phyloP scores from a whole-genome alignment of 2,888 invertebrate species.

The Pseudolycoriella hygida region DNA sequence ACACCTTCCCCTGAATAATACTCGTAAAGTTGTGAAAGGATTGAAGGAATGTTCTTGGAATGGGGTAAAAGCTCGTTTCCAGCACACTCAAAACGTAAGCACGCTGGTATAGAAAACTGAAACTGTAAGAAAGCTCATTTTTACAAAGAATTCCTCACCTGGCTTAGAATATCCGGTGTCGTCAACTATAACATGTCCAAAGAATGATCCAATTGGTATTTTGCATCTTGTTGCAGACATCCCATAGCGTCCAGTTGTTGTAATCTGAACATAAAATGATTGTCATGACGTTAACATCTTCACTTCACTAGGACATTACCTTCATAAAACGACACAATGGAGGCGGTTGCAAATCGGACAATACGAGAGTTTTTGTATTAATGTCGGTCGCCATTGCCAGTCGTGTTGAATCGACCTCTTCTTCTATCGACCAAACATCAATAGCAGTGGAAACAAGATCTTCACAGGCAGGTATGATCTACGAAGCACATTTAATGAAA shows the following conservation, averaged over 20 bases:
- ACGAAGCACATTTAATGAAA: not conserved
- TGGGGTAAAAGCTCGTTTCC: no score
- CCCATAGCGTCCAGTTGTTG: slow-evolving; percentile 79
- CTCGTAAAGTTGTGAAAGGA: no score
- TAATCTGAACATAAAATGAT: slow-evolving; percentile 41
- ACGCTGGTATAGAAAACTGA: no score
- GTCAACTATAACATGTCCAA: slow-evolving; percentile 70
- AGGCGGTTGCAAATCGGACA: slow-evolving; percentile 80
- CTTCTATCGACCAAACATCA: slow-evolving; percentile 77
- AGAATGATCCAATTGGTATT: slow-evolving; percentile 85
- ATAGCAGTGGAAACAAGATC: slow-evolving; percentile 73
- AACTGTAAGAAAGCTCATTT: no score
- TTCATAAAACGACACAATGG: slow-evolving; percentile 79
- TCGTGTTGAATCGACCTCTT: slow-evolving; percentile 70
- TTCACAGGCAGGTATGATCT: slow-evolving; percentile 60
- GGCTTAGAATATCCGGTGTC: slow-evolving; percentile 34
- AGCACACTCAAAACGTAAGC: no score
- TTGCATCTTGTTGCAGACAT: slow-evolving; percentile 80
- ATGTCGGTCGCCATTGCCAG: slow-evolving; percentile 77
- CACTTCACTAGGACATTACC: slow-evolving; percentile 29
- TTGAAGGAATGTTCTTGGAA: no score
- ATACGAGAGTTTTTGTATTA: slow-evolving; percentile 63
- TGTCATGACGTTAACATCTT: no score
- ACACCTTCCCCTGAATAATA: no score
- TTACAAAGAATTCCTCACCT: slow-evolving; percentile 9